Evolutionary conservation across 2,113 vertebrate species (phyloP), one percentile per base, ranked within the genome.

Genomic region (Ibidorhyncha struthersii): DNA sequence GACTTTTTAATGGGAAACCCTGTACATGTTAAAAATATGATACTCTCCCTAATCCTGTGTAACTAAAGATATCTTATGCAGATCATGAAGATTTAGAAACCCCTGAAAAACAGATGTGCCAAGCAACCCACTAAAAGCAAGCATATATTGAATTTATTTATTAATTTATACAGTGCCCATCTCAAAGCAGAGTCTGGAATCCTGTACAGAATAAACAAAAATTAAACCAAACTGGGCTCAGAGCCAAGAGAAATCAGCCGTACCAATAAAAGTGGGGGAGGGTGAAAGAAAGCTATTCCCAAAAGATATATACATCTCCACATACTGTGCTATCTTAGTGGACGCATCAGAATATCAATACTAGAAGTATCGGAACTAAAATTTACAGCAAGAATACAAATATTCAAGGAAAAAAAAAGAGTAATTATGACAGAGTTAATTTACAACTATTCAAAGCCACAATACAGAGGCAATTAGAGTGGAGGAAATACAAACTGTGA

Each of bases 141-240:
- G 45, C n/a, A 87, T 91, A 91, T 82, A 95, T 16, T 85, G 81
- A 72, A 93, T 91, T 94, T 94, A 96, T 84, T 96, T 97, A 92
- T 95, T 92, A 91, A 97, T 97, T 91, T 95, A 97, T 87, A 90
- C 81, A 80, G 70, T 85, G 53, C 45, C 91, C 86, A 95, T 93
- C 91, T 96, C 83, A 93, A 94, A 77, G 87, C 66, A 93, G 77
- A 90, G 62, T 62, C 84, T 70, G 49, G 58, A 94, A 83, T 90
- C 74, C 41, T 88, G 20, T 73, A 89, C 41, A 86, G 69, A 97
- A 96, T 94, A 96, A 97, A 96, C 80, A 94, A 96, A 96, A 96
- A 96, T 88, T 95, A 96, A 97, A 82, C 69, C 83, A 89, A 96
- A 89, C 86, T 82, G 70, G 91, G 91, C 84, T 96, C 49, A 80